Base-by-base conservation (phyloP, 1,140 invertebrate genomes). In the Ceratina australensis region DNA sequence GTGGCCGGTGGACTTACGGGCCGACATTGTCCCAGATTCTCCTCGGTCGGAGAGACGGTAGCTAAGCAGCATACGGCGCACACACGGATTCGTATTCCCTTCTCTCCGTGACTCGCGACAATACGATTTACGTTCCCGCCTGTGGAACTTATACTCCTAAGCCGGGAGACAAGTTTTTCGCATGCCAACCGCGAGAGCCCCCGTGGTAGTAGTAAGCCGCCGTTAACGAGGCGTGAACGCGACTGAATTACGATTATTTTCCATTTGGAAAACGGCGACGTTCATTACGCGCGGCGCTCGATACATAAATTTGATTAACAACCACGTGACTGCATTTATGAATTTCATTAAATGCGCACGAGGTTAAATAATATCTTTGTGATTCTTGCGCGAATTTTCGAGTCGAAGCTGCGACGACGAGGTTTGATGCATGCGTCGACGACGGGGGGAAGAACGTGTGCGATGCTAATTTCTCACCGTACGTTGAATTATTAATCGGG, bases 11-110 rank as follows among this genome's bases (percentile, higher is more conserved):
- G 83, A 85, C 80, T 85, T 85, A 85, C 79, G 69, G 33, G 50
- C 47, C 84, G 83, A 85, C 84, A 85, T 85, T 85, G 84, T 85
- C 84, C 84, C 64, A 85, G 83, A 85, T 85, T 84, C 79, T 75
- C 67, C n/a, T n/a, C n/a, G n/a, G n/a, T n/a, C n/a, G n/a, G n/a
- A n/a, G n/a, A 59, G 33, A 68, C 59, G 33, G 59, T 74, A 22
- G n/a, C n/a, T n/a, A n/a, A n/a, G n/a, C n/a, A n/a, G 63, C 67
- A 73, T 63, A 75, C 57, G 26, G 28, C 15, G 65, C 67, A 54
- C 56, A 73, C 33, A 67, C 60, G 64, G 63, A 84, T 85, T 72
- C 60, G 64, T 59, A 84, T 85, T 72, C 74, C 75, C 69, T 81
- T 85, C 83, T 85, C 83, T 84, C 67, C 57, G 60, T 26, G 12